Evolutionary conservation across 2,888 invertebrate species (phyloP).

Genomic region (Clepsis dumicolana): DNA sequence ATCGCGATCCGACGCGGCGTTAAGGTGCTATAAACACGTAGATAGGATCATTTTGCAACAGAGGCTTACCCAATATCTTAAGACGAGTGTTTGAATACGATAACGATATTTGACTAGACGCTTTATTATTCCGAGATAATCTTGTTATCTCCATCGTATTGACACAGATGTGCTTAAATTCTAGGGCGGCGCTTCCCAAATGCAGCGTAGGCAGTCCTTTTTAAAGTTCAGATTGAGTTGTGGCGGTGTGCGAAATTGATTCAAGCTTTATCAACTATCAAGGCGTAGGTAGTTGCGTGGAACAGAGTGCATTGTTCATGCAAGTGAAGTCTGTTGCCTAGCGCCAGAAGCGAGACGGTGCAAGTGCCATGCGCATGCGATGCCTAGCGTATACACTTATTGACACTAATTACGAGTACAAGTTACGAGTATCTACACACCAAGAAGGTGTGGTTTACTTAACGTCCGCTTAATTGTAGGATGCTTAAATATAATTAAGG

Average conservation of each 20-base stretch:
- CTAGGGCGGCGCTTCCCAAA: constrained; percentile 25
- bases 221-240: constrained; percentile 21
- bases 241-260: constrained; percentile 17
- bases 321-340: constrained; percentile 53
- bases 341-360: constrained; percentile 12
- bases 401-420: neutral
- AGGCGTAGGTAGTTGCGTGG: constrained; percentile 34
- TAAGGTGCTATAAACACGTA: neutral
- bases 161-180: constrained; percentile 53
- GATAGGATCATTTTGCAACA: constrained; percentile 27
- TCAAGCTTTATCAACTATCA: constrained; percentile 36
- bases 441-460: neutral
- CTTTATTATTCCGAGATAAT: constrained; percentile 40
- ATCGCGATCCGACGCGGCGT: neutral
- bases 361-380: constrained; percentile 19
- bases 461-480: neutral
- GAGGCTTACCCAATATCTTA: constrained; percentile 23
- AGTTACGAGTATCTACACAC: neutral
- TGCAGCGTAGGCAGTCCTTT: neutral
- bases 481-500: neutral
- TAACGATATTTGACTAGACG: constrained; percentile 36
- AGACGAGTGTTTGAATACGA: constrained; percentile 17
- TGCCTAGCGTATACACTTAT: neutral
- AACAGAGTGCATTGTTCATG: constrained; percentile 46
- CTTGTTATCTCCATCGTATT: constrained; percentile 47